Evolutionary conservation across 92 coral and sea anemone genomes (phyloP), one percentile per base, ranked within the genome.

Genomic region (Porites lobata): DNA sequence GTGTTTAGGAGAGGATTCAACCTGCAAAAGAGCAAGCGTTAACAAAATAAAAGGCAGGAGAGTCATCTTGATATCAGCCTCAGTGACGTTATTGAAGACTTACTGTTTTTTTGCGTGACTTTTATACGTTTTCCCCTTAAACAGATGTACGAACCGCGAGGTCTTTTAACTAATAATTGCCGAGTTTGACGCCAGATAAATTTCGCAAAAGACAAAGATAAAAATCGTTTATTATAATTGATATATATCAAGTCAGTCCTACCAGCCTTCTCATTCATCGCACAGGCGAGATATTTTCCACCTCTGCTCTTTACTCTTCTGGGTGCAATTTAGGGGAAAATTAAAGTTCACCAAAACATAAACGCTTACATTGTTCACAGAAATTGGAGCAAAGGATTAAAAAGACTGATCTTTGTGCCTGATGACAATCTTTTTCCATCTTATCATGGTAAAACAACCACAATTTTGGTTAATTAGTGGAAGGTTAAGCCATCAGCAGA

Each of bases 1-100:
- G 85, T 50, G 68, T 66, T 52, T 65, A 5, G 85, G 85, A 66
- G 85, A 75, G 17, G 75, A 22, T 1, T 80, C 51, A 21, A 24
- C 85, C 15, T 67, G 53, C 64, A 66, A 68, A 52, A 80, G 51
- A 66, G 62, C 10, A 4, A 66, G 19, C 7, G 65, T 21, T 17
- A 80, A 65, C 15, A 56, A 67, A 19, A 80, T 21, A 0, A 80
- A 20, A 6, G 53, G 75, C 8, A 53, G 51, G 0, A 53, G 50
- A 22, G 52, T 66, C 73, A 79, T 50, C 20, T 20, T 65, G n/a
- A 64, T 3, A 1, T 17, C 7, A 18, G 47, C 63, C 21, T 19
- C 51, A 17, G 19, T 62, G 66, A n/a, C 17, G 2, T 62, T 56
- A 8, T 66, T 20, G 7, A 66, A 20, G 13, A 15, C 12, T 11